Percentiles rank a stretch among this genome's conserved stretches.
These are phyloP conservation scores for Sialis fuliginosa DNA, from an alignment of 2,888 invertebrate species.

Conservation along the genomic window DNA sequence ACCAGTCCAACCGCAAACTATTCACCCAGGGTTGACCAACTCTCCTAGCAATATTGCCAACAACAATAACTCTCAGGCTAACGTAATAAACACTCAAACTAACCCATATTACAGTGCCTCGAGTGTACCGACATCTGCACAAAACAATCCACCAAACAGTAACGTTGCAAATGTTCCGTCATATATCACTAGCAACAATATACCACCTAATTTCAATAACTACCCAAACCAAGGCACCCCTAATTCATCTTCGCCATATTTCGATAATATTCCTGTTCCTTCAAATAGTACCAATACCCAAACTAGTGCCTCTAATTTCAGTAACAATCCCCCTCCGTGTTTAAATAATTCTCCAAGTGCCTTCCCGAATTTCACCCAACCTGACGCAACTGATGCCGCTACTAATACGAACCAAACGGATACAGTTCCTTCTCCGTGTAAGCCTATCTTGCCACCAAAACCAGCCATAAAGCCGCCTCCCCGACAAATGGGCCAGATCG, in stretches of 20 bases:
- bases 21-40: conserved; percentile 18
- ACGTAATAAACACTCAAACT: background rate
- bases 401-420: conserved; percentile 22
- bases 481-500: conserved; percentile 23
- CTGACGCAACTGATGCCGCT: conserved; percentile 33
- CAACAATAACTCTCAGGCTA: conserved; percentile 28
- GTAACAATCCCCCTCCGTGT: conserved; percentile 5
- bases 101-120: background rate
- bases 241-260: background rate
- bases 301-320: conserved; percentile 13
- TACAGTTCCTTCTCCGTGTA: conserved; percentile 28
- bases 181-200: conserved; percentile 13
- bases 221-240: background rate
- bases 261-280: conserved; percentile 20
- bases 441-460: conserved; percentile 71
- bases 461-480: conserved; percentile 49
- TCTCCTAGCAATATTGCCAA: conserved; percentile 15
- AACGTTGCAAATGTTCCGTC: conserved; percentile 8
- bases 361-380: conserved; percentile 38
- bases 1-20: conserved; percentile 61
- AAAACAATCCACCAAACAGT: conserved; percentile 1
- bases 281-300: conserved; percentile 21
- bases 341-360: conserved; percentile 33
- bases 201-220: background rate
- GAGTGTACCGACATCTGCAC: conserved; percentile 7